phyloP scores from a whole-genome alignment of 2,888 invertebrate species.

The Drosophila paracracens region DNA sequence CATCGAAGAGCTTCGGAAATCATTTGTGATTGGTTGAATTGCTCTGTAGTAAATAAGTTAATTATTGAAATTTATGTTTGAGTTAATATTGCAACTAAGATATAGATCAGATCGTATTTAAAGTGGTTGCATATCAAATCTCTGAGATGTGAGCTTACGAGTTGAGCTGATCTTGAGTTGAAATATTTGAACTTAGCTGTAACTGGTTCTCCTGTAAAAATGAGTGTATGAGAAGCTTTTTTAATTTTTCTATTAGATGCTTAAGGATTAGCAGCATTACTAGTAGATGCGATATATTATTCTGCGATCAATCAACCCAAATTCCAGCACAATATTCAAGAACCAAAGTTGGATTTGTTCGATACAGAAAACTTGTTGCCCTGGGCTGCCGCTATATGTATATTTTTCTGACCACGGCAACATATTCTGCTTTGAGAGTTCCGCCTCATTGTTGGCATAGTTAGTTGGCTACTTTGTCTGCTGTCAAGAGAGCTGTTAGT shows the following conservation, averaged over 20 bases:
- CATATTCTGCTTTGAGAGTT: not conserved
- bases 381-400: not conserved
- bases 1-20: rapidly evolving
- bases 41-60: not conserved
- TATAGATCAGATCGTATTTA: not conserved
- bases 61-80: not conserved
- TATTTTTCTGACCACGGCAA: not conserved
- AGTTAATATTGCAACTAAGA: not conserved
- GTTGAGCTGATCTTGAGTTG: no score
- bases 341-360: not conserved
- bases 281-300: not conserved
- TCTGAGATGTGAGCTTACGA: not conserved
- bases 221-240: not conserved
- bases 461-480: not conserved
- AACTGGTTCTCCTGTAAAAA: no score
- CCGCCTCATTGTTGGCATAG: not conserved
- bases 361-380: not conserved
- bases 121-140: not conserved
- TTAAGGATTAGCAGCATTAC: not conserved
- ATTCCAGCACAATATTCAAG: not conserved
- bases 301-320: not conserved
- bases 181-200: no score
- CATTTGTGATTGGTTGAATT: not conserved
- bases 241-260: not conserved
- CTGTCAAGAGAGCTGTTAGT: not conserved